Percentiles rank a stretch among this genome's conserved stretches.
Conservation (phyloP, 2,797 vertebrate species). For the Eremophila alpestris region DNA sequence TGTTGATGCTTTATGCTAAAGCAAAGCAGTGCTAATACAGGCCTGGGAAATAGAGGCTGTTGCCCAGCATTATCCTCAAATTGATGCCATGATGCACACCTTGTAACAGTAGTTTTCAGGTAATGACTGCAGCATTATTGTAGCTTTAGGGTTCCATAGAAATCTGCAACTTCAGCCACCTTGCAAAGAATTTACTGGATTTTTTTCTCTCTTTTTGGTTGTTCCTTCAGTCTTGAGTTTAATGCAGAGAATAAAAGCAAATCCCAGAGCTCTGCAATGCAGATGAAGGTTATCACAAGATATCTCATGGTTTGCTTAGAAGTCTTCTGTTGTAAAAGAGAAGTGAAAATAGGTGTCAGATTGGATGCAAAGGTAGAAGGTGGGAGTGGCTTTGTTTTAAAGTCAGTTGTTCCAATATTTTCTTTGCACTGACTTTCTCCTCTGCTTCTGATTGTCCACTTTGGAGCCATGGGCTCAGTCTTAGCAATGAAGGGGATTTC, state of each 20-base stretch:
- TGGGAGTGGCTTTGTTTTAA: background rate
- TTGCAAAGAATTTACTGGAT: background rate
- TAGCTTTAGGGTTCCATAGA: background rate
- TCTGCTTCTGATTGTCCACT: background rate
- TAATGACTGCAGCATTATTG: background rate
- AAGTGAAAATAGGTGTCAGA: background rate
- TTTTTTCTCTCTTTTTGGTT: background rate
- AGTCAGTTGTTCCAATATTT: background rate
- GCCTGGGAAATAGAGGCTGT: background rate
- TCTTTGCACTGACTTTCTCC: background rate
- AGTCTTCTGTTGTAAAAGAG: background rate
- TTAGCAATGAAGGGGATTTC: background rate
- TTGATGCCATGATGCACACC: background rate
- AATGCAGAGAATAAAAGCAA: background rate
- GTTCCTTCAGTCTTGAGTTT: background rate
- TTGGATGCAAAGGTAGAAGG: background rate
- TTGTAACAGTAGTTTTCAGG: background rate
- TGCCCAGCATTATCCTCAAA: background rate
- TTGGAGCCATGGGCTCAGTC: background rate
- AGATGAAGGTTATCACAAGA: background rate
- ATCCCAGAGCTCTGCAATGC: background rate
- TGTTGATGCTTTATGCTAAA: background rate
- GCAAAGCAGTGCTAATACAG: background rate
- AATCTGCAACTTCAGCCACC: background rate
- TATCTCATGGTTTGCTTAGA: background rate